A percentile compares a stretch with the other conserved stretches of the same genome.
phyloP scores from a whole-genome alignment of 1,140 invertebrate species.

The Musca vetustissima region DNA sequence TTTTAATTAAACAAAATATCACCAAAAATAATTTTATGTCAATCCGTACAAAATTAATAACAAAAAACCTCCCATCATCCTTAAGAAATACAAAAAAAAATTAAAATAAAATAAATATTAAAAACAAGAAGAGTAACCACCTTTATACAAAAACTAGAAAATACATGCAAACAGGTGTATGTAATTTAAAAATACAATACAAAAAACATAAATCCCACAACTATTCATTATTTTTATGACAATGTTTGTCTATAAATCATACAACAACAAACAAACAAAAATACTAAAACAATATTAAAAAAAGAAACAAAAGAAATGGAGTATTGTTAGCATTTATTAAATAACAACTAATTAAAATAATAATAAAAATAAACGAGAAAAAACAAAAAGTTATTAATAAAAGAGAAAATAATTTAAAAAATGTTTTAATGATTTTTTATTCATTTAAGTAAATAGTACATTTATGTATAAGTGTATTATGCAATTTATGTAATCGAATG shows the following conservation, averaged over 20 bases:
- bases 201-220: background rate
- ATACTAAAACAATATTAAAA: slow-evolving; percentile 13
- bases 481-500: too few relatives aligned
- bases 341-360: background rate
- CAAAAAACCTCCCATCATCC: background rate
- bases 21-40: slow-evolving; percentile 3
- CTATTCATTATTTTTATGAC: slow-evolving; percentile 18
- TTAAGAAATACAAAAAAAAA: background rate
- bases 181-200: slow-evolving; percentile 6
- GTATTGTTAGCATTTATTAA: slow-evolving; percentile 18
- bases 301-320: background rate
- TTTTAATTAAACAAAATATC: background rate
- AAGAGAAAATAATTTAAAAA: background rate
- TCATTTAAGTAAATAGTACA: background rate
- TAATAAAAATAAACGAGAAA: background rate
- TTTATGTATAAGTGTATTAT: slow-evolving; percentile 2
- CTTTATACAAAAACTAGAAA: slow-evolving; percentile 17
- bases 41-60: slow-evolving; percentile 17
- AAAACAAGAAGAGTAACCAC: slow-evolving; percentile 4
- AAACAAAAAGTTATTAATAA: slow-evolving; percentile 1
- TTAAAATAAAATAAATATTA: too few relatives aligned
- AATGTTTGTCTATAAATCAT: background rate
- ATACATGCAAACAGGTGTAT: background rate
- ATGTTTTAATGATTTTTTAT: background rate
- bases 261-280: background rate